Base-by-base conservation (phyloP, 2,888 invertebrate species). In the Idaea aversata region DNA sequence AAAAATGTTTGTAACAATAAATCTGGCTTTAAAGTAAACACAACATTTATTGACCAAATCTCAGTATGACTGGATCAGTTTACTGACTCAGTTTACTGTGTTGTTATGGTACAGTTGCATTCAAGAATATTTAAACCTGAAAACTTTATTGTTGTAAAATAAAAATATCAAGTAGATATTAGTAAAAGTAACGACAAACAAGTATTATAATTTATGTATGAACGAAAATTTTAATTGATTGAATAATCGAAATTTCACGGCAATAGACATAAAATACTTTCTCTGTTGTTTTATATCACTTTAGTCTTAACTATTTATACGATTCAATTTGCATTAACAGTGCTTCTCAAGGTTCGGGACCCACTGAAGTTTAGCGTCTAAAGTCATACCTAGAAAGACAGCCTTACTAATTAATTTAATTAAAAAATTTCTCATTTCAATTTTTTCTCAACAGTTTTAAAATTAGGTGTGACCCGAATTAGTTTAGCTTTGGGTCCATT, bases 181-280 rank as follows among this genome's bases (percentile, higher is more conserved):
- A 47, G 4, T 47, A 47, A 47, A 47, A 13, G 4, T 13, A 5
- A 47, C 7, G 13, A 47, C 47, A 47, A 47, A 47, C 47, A 13
- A 47, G 47, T 10, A 47, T 13, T 13, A 10, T 47, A 47, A 47
- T 47, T 25, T 47, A 47, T 47, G 47, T 13, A 47, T 47, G 7
- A 47, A 47, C 47, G 13, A 7, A 47, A 47, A 36, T 25, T 25
- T 25, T 7, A 47, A 47, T 13, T 47, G 10, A 47, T 47, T 47
- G 47, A 47, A 10, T 47, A 47, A 47, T 10, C 76, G 67, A 75
- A 77, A 81, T 81, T 78, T 77, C 75, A 83, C 80, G 47, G 47
- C 47, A 47, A 47, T 47, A 5, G 13, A 47, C 7, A 47, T 4
- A 47, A 57, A 65, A 59, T 59, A 68, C 72, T 71, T 71, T 72